phyloP scores from a whole-genome alignment of 2,888 invertebrate species.

The Mesorhabditis spiculigera region DNA sequence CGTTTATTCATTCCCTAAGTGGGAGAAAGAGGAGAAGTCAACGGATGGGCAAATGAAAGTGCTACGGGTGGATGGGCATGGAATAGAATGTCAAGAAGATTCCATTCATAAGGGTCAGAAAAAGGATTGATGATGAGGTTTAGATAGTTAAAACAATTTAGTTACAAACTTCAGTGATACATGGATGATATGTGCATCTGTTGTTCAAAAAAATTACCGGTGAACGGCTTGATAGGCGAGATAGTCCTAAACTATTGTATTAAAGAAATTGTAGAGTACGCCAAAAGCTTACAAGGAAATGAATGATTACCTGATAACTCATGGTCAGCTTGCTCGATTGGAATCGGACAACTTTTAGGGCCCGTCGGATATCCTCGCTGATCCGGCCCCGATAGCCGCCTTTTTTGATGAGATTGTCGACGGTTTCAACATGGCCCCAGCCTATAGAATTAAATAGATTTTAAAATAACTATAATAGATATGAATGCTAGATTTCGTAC shows the following conservation, averaged over 20 bases:
- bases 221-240: neutral
- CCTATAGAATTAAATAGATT: constrained; percentile 67
- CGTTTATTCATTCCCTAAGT: too few relatives aligned
- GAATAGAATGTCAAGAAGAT: too few relatives aligned
- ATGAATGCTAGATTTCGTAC: constrained; percentile 62
- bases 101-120: too few relatives aligned
- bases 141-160: neutral
- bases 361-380: constrained; percentile 36
- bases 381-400: constrained; percentile 88
- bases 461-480: neutral
- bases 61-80: too few relatives aligned
- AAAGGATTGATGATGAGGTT: too few relatives aligned
- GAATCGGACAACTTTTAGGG: constrained; percentile 45
- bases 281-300: neutral
- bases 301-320: constrained; percentile 36
- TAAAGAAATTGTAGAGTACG: neutral
- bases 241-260: neutral
- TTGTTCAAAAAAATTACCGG: neutral
- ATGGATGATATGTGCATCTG: neutral
- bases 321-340: constrained; percentile 47
- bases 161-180: neutral
- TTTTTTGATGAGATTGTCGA: constrained; percentile 92
- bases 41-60: too few relatives aligned
- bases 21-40: too few relatives aligned
- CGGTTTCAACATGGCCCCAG: constrained; percentile 97